A percentile compares a stretch with the other conserved stretches of the same genome.
These are phyloP conservation scores for Dreissena rostriformis DNA, from an alignment of 1,140 invertebrate genomes.

Conservation along the genomic window DNA sequence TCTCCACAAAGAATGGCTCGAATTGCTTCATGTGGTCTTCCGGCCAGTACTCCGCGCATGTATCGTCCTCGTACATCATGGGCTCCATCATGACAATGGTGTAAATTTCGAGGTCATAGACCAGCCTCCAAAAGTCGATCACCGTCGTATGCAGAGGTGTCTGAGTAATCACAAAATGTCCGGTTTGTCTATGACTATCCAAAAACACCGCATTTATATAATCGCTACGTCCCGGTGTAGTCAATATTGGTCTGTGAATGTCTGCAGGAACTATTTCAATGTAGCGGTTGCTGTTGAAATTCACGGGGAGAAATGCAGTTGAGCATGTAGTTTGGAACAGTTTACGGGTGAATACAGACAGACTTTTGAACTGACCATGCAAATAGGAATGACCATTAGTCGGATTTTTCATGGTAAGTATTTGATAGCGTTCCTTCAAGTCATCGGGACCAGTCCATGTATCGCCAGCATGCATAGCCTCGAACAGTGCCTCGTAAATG, in stretches of 20 bases:
- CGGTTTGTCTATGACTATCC: constrained; percentile 72
- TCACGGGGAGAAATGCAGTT: constrained; percentile 62
- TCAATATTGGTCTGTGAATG: constrained; percentile 66
- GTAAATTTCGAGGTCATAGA: constrained; percentile 76
- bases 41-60: constrained; percentile 77
- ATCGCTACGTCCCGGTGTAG: constrained; percentile 81
- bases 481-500: constrained; percentile 79
- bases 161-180: constrained; percentile 79
- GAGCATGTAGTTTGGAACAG: constrained; percentile 60
- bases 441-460: constrained; percentile 65
- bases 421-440: constrained; percentile 72
- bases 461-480: constrained; percentile 72
- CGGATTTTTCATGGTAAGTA: constrained; percentile 69
- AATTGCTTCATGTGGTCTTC: constrained; percentile 70
- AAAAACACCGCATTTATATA: constrained; percentile 76
- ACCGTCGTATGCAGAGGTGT: constrained; percentile 78
- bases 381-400: constrained; percentile 72
- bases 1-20: constrained; percentile 75
- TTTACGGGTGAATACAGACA: constrained; percentile 71
- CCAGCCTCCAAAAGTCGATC: constrained; percentile 80
- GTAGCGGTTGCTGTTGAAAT: constrained; percentile 76
- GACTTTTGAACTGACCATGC: constrained; percentile 75
- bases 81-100: constrained; percentile 79
- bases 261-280: constrained; percentile 72
- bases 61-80: constrained; percentile 72